These are phyloP conservation scores for Erithacus rubecula DNA, from an alignment of 2,797 vertebrate species.

Conservation along the genomic window DNA sequence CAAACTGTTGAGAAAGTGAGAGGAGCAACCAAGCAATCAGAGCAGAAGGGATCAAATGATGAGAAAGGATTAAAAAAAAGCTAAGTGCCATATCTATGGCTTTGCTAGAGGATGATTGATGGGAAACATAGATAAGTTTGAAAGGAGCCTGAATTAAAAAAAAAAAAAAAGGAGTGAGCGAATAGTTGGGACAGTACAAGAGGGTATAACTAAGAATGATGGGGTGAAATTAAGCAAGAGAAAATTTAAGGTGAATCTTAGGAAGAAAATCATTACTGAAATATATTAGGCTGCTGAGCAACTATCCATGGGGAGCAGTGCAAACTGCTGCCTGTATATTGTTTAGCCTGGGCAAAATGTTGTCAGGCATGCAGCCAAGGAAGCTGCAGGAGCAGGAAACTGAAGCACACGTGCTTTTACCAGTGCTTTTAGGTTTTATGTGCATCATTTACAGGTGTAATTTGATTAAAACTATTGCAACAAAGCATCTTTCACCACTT, in stretches of 20 bases:
- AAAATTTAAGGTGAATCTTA: conserved; percentile 67
- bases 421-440: neutral
- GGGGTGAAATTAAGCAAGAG: conserved; percentile 60
- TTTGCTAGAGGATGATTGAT: conserved; percentile 50
- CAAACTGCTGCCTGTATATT: conserved; percentile 37
- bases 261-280: conserved; percentile 65
- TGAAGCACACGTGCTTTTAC: neutral
- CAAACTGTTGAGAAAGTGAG: conserved; percentile 40
- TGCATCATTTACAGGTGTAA: neutral
- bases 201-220: conserved; percentile 63
- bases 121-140: conserved; percentile 23
- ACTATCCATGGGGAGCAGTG: neutral
- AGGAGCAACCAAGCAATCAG: conserved; percentile 37
- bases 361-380: neutral
- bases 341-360: conserved; percentile 20
- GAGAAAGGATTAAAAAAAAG: conserved; percentile 49
- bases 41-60: conserved; percentile 46
- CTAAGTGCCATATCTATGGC: conserved; percentile 25
- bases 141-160: conserved; percentile 23
- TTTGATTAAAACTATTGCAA: neutral
- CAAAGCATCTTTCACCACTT: neutral
- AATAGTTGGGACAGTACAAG: neutral
- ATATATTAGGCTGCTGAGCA: conserved; percentile 53
- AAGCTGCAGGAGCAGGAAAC: neutral
- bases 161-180: neutral